Evolutionary conservation across 92 coral and sea anemone species (phyloP).

Genomic region (Ricordea florida): DNA sequence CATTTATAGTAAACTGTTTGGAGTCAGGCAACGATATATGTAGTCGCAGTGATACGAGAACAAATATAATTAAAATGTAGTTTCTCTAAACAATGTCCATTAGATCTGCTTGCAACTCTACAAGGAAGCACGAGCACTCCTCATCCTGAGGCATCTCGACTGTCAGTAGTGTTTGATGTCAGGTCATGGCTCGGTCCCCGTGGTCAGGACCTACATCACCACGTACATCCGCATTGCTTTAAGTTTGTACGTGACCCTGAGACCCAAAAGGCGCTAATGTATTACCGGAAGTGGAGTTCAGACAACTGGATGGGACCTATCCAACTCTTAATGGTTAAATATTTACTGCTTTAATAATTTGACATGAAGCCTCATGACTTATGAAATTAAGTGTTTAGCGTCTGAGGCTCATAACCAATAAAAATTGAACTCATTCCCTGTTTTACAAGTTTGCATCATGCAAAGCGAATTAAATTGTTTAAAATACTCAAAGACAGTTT

Average conservation of each 20-base stretch:
- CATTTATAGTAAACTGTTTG: not conserved
- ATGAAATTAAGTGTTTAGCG: not conserved
- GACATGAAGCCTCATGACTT: not conserved
- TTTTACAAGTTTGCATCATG: not conserved
- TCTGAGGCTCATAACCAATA: not conserved
- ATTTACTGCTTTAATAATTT: not conserved
- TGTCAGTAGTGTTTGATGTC: constrained; percentile 1
- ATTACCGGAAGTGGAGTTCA: constrained; percentile 36
- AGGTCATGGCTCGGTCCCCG: constrained; percentile 28
- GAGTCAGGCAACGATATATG: too few relatives aligned
- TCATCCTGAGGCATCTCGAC: not conserved
- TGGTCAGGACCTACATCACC: constrained; percentile 19
- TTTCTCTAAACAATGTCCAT: not conserved
- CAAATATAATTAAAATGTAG: too few relatives aligned
- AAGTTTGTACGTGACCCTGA: constrained; percentile 21
- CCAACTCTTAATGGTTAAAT: not conserved
- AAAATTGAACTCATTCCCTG: not conserved
- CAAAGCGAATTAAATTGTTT: too few relatives aligned
- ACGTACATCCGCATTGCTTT: constrained; percentile 20
- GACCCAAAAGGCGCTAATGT: constrained; percentile 19
- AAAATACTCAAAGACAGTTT: too few relatives aligned
- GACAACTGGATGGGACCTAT: constrained; percentile 31
- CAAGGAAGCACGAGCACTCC: not conserved
- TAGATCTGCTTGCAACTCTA: constrained; percentile 1
- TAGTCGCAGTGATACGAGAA: too few relatives aligned